Percentiles rank a stretch among this genome's conserved stretches.
Evolutionary conservation across 2,888 invertebrate genomes (phyloP).

Genomic region (Macaria liturata): DNA sequence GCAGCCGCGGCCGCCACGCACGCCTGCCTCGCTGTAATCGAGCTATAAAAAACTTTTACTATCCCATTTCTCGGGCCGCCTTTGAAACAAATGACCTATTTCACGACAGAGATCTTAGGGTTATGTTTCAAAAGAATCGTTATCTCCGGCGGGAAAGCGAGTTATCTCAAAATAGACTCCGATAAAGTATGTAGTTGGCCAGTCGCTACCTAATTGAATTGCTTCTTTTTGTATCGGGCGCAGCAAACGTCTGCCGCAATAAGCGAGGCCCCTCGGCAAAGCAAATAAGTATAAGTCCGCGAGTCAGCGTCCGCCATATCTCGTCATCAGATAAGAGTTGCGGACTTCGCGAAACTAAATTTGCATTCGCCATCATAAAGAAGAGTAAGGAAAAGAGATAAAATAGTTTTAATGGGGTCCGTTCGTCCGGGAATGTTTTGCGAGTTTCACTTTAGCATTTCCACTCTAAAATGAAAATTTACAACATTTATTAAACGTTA

Average conservation of each 20-base stretch:
- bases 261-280: constrained; percentile 43
- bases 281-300: constrained; percentile 49
- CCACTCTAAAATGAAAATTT: constrained; percentile 4
- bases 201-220: constrained; percentile 41
- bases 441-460: constrained; percentile 9
- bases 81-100: constrained; percentile 61
- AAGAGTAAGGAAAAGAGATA: constrained; percentile 33
- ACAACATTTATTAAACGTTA: constrained; percentile 1
- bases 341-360: constrained; percentile 45
- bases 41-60: constrained; percentile 71
- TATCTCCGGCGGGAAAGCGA: constrained; percentile 8
- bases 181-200: neutral
- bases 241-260: constrained; percentile 33
- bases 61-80: constrained; percentile 65
- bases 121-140: constrained; percentile 47
- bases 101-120: constrained; percentile 30
- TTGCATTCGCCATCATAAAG: constrained; percentile 34
- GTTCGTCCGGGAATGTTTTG: constrained; percentile 3
- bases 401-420: constrained; percentile 32
- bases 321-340: constrained; percentile 55
- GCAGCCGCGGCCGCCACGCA: constrained; percentile 32
- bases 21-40: constrained; percentile 48
- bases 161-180: constrained; percentile 1
- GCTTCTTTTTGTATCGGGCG: constrained; percentile 34
- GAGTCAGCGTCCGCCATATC: constrained; percentile 39